Evolutionary conservation across 2,113 vertebrate genomes (phyloP), one percentile per base, ranked within the genome.

Genomic region (Nothoprocta pentlandii): DNA sequence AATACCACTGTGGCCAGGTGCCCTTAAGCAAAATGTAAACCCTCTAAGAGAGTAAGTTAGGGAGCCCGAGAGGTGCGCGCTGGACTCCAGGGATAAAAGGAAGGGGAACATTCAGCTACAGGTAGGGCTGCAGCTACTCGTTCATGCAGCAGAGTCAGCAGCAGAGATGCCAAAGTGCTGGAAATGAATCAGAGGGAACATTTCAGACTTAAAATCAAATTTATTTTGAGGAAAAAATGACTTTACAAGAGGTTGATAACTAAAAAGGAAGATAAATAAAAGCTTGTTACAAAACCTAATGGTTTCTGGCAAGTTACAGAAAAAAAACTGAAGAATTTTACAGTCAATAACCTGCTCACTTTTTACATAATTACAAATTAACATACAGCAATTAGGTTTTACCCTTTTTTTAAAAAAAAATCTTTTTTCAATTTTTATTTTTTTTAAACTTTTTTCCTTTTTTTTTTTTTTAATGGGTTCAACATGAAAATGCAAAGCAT

Each of bases 311-410:
- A 97, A 97, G 97, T 98, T 98, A 98, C 98, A 98, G 98, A 98
- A 98, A 92, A 93, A 92, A 93, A 92, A 49, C 92, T 92, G 94
- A 97, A 96, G 96, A 98, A 97, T 97, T 98, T 98, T 99, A 99
- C 98, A 99, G 96, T 98, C 97, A 97, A 96, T 94, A 98, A 97
- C 95, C 94, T 97, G 92, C 88, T 97, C 67, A 98, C 96, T 99
- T 98, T 99, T 97, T 99, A 99, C 99, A 99, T 98, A 98, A 98
- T 98, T 98, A 98, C 99, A 98, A 97, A 98, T 98, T 97, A 98
- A 99, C 98, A 98, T 95, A 98, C 97, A 98, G 92, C 94, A 95
- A 97, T 97, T 98, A 95, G 93, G 94, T 96, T 97, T 97, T 96
- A 96, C 91, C 96, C 97, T 95, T 67, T 92, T 90, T 80, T 94